phyloP scores from a whole-genome alignment of 2,888 invertebrate species.

The Epinotia ramella region DNA sequence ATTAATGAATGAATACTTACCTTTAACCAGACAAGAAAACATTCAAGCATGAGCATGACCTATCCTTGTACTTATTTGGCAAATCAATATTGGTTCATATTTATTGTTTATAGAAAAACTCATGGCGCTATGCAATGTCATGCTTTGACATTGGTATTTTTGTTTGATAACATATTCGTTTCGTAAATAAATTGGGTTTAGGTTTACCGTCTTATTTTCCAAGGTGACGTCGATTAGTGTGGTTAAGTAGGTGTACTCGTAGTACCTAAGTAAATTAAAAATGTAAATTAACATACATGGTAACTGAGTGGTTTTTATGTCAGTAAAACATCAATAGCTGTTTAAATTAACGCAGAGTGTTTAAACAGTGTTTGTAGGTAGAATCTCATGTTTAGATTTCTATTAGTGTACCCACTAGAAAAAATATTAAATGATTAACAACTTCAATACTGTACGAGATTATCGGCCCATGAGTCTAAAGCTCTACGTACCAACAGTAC shows the following conservation, averaged over 20 bases:
- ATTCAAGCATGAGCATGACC: not conserved
- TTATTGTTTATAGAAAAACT: slow-evolving; percentile 41
- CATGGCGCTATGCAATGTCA: slow-evolving; percentile 32
- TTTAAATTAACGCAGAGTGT: not conserved
- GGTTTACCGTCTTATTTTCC: slow-evolving; percentile 9
- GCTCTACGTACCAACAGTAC: too few relatives aligned
- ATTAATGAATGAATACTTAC: slow-evolving; percentile 1
- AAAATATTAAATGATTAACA: not conserved
- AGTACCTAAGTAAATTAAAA: slow-evolving; percentile 3
- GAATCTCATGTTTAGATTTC: not conserved
- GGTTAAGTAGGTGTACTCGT: not conserved
- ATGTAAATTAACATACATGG: slow-evolving; percentile 17
- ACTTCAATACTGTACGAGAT: too few relatives aligned
- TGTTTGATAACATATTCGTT: slow-evolving; percentile 38
- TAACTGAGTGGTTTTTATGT: slow-evolving; percentile 12
- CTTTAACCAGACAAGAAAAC: not conserved
- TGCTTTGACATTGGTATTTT: slow-evolving; percentile 24
- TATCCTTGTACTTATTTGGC: slow-evolving; percentile 30
- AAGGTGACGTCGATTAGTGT: slow-evolving; percentile 6
- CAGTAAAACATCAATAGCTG: not conserved
- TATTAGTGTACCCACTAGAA: not conserved
- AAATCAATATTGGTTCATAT: slow-evolving; percentile 30
- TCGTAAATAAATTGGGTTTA: slow-evolving; percentile 19
- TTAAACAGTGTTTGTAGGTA: not conserved
- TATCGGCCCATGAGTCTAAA: too few relatives aligned